Conservation (phyloP, 2,888 invertebrate species). For the Rhingia campestris region DNA sequence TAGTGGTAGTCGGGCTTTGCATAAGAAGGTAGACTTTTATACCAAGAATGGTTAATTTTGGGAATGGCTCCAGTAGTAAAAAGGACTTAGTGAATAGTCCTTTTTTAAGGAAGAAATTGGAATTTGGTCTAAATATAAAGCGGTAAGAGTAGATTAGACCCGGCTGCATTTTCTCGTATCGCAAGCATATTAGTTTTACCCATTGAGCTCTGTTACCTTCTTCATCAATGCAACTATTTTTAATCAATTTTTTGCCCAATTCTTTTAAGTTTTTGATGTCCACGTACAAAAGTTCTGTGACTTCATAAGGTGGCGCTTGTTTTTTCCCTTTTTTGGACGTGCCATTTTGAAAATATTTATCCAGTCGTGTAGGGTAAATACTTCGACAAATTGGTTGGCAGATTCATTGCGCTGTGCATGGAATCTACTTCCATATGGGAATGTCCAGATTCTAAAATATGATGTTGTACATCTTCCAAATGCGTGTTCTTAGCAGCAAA, state of each 20-base stretch:
- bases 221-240: slow-evolving; percentile 21
- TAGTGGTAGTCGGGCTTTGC: too few relatives aligned
- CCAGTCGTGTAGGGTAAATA: slow-evolving; percentile 24
- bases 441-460: slow-evolving; percentile 76
- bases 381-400: too few relatives aligned
- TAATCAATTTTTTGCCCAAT: slow-evolving; percentile 1
- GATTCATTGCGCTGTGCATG: slow-evolving; percentile 25
- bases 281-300: slow-evolving; percentile 16
- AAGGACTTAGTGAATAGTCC: too few relatives aligned
- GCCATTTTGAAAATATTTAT: slow-evolving; percentile 30
- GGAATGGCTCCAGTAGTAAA: too few relatives aligned
- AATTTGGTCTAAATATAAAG: too few relatives aligned
- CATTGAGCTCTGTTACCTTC: slow-evolving; percentile 23
- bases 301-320: slow-evolving; percentile 24
- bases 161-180: slow-evolving; percentile 27
- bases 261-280: slow-evolving; percentile 21
- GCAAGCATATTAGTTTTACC: slow-evolving; percentile 33
- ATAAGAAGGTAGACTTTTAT: too few relatives aligned
- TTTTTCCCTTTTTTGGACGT: slow-evolving; percentile 23
- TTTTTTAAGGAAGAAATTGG: too few relatives aligned
- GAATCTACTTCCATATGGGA: slow-evolving; percentile 30
- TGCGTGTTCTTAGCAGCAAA: slow-evolving; percentile 67
- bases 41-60: too few relatives aligned
- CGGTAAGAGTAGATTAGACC: too few relatives aligned
- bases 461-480: slow-evolving; percentile 73